A percentile compares a stretch with the other conserved stretches of the same genome.
phyloP scores from a whole-genome alignment of 2,888 invertebrate genomes.

The Noctua pronuba region DNA sequence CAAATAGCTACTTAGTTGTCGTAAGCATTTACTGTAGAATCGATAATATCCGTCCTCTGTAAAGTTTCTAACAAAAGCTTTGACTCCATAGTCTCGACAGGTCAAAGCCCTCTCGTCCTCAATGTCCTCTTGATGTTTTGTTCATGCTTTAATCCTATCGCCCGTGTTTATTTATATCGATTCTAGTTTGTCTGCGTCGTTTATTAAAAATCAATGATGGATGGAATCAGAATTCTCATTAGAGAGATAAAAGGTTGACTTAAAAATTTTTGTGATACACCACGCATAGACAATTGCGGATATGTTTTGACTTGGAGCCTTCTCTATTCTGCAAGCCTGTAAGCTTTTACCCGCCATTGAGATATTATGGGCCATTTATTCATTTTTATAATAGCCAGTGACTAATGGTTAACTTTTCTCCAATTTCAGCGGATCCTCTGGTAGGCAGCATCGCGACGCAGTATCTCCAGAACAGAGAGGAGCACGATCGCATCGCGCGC shows the following conservation, averaged over 20 bases:
- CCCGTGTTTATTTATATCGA: slow-evolving; percentile 58
- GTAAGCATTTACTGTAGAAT: not conserved
- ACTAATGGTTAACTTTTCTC: slow-evolving; percentile 12
- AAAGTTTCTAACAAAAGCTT: slow-evolving; percentile 29
- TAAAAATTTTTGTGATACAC: not conserved
- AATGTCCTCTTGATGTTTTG: slow-evolving; percentile 59
- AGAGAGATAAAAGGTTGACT: slow-evolving; percentile 13
- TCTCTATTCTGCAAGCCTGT: not conserved
- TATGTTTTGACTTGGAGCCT: not conserved
- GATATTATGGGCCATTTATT: not conserved
- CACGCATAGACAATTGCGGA: too few relatives aligned
- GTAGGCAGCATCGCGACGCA: slow-evolving; percentile 99
- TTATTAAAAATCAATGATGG: slow-evolving; percentile 34
- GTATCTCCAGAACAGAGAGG: slow-evolving; percentile 98
- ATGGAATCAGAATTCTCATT: slow-evolving; percentile 9
- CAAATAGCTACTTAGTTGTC: not conserved
- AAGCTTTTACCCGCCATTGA: not conserved
- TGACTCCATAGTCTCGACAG: slow-evolving; percentile 44
- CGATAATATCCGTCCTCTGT: slow-evolving; percentile 22
- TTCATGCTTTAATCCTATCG: slow-evolving; percentile 54
- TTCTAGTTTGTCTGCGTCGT: slow-evolving; percentile 46
- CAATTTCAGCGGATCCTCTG: slow-evolving; percentile 96
- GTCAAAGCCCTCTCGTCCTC: slow-evolving; percentile 63
- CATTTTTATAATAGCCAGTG: not conserved
- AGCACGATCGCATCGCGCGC: slow-evolving; percentile 99